Evolutionary conservation across 2,113 vertebrate genomes (phyloP).

Genomic region (Rhabdornis inornatus): DNA sequence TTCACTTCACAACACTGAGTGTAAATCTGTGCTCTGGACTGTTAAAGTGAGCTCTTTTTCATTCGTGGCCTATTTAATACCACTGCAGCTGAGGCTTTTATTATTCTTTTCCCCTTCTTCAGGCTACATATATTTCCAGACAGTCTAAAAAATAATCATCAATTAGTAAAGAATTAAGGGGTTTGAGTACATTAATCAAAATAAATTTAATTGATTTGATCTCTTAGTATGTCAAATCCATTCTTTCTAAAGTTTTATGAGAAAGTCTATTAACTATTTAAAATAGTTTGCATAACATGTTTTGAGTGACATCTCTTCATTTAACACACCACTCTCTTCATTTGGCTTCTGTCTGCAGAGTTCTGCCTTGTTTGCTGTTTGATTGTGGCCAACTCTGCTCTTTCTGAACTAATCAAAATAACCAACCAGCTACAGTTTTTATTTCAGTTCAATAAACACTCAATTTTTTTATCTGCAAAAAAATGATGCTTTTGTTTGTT

Average conservation of each 20-base stretch:
- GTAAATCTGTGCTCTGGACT: neutral
- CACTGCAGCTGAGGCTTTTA: neutral
- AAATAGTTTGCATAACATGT: neutral
- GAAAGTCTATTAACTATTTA: constrained; percentile 14
- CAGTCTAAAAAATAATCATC: neutral
- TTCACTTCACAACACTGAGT: neutral
- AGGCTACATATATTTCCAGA: neutral
- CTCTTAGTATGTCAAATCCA: neutral
- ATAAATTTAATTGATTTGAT: neutral
- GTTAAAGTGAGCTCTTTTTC: neutral
- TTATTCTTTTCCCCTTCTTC: neutral
- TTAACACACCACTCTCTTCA: constrained; percentile 26
- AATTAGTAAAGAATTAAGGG: neutral
- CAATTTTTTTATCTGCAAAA: neutral
- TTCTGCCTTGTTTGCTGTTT: constrained; percentile 22
- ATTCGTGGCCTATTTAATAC: neutral
- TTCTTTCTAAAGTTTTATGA: constrained; percentile 11
- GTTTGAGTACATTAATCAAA: neutral
- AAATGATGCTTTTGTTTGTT: neutral
- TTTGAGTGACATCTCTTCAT: neutral
- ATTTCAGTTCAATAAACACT: neutral
- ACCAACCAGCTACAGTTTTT: constrained; percentile 4
- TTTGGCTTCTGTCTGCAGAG: constrained; percentile 25
- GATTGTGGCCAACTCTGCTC: neutral
- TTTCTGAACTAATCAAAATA: constrained; percentile 30